These are phyloP conservation scores for Camponotus floridanus DNA, from an alignment of 1,140 invertebrate genomes.

Conservation along the genomic window DNA sequence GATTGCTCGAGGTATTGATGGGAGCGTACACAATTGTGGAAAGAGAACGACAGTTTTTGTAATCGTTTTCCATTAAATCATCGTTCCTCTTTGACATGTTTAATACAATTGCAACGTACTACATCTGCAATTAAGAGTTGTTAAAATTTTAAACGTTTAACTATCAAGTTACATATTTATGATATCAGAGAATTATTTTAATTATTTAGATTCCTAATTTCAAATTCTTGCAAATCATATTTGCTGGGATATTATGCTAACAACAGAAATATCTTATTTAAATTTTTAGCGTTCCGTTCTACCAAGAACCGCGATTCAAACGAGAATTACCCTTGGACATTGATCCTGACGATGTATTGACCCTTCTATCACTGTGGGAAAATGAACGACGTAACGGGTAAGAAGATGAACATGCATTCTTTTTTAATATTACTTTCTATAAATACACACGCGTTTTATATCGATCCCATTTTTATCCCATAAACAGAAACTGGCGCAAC, in stretches of 20 bases:
- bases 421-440: neutral
- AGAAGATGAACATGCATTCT: neutral
- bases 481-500: conserved; percentile 76
- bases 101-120: neutral
- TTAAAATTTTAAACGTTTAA: neutral
- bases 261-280: neutral
- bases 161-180: neutral
- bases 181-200: neutral
- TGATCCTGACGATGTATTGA: conserved; percentile 82
- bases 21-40: neutral
- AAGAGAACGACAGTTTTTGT: neutral
- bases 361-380: conserved; percentile 81
- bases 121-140: neutral
- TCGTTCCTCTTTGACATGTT: neutral
- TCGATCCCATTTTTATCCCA: conserved; percentile 8
- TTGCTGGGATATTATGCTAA: neutral
- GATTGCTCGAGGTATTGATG: conserved; percentile 34
- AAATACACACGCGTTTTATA: neutral
- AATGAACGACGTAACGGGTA: conserved; percentile 79
- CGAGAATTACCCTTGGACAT: conserved; percentile 80
- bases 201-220: neutral
- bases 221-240: neutral
- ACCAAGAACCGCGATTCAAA: conserved; percentile 81
- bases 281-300: conserved; percentile 73
- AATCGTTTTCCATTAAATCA: neutral